A percentile compares a stretch with the other conserved stretches of the same genome.
Conservation (phyloP, 2,113 vertebrate genomes). For the Larimichthys crocea region DNA sequence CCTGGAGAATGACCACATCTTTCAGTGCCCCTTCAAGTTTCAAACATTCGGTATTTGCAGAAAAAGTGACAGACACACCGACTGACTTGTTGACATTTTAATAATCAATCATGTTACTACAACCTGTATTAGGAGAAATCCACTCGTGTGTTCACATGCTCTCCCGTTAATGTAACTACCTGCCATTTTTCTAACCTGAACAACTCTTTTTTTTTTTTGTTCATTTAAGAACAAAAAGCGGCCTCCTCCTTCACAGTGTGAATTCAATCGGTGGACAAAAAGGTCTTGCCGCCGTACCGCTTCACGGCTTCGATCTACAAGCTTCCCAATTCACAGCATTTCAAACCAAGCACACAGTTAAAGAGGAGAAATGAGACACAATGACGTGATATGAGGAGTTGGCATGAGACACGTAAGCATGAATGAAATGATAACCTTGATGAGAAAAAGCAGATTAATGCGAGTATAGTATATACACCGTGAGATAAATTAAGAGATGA, state of each 20-base stretch:
- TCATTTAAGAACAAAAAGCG: too few species aligned
- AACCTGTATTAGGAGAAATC: constrained; percentile 45
- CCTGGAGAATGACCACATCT: too few species aligned
- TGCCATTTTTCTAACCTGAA: constrained; percentile 1
- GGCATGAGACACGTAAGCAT: background rate
- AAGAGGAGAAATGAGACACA: background rate
- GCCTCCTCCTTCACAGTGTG: background rate
- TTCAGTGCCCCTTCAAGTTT: background rate
- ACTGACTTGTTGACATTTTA: constrained; percentile 57
- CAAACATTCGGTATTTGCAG: background rate
- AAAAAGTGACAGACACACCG: constrained; percentile 13
- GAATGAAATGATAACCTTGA: background rate
- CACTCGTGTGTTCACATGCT: constrained; percentile 9
- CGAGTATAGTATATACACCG: constrained; percentile 24
- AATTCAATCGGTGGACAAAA: background rate
- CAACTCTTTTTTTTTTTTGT: background rate
- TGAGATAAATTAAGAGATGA: constrained; percentile 54
- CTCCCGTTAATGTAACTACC: background rate
- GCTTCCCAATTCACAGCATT: constrained; percentile 52
- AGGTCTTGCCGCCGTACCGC: constrained; percentile 33
- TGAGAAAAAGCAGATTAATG: constrained; percentile 18
- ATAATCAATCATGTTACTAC: constrained; percentile 49
- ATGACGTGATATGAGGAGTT: background rate
- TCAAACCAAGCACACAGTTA: constrained; percentile 22
- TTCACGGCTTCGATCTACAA: background rate